A percentile compares a stretch with the other conserved stretches of the same genome.
These are phyloP conservation scores for Chaetops frenatus DNA, from an alignment of 2,113 vertebrate genomes.

Conservation along the genomic window DNA sequence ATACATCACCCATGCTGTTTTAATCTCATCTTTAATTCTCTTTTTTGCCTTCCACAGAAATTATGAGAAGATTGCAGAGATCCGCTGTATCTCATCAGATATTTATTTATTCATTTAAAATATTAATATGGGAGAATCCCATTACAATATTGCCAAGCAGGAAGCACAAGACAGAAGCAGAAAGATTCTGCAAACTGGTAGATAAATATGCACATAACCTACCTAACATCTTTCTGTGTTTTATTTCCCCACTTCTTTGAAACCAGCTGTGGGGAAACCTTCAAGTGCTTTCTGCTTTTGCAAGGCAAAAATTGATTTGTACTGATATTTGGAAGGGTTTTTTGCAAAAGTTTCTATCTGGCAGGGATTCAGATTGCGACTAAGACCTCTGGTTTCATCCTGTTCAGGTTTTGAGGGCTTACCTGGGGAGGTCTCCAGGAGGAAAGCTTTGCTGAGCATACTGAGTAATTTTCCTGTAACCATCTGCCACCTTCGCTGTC, in stretches of 20 bases:
- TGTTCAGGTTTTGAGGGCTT: background rate
- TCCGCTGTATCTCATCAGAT: slow-evolving; percentile 26
- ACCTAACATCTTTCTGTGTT: background rate
- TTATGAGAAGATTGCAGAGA: slow-evolving; percentile 5
- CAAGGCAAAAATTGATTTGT: background rate
- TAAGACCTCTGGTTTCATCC: background rate
- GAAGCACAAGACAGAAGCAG: background rate
- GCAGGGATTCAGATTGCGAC: background rate
- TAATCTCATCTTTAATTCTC: slow-evolving; percentile 61
- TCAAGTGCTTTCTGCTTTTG: background rate
- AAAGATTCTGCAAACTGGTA: background rate
- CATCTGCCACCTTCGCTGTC: background rate
- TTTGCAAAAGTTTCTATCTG: background rate
- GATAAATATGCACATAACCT: background rate
- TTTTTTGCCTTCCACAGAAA: slow-evolving; percentile 16
- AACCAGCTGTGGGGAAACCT: background rate
- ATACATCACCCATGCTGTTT: slow-evolving; percentile 34
- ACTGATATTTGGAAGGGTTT: background rate
- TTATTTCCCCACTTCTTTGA: background rate
- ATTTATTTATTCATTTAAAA: slow-evolving; percentile 64
- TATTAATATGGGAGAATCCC: slow-evolving; percentile 51
- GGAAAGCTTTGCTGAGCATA: background rate
- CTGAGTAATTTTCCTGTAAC: background rate
- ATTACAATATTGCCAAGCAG: background rate
- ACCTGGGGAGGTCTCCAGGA: background rate